Evolutionary conservation across 2,113 vertebrate genomes (phyloP).

Genomic region (Ahaetulla prasina): DNA sequence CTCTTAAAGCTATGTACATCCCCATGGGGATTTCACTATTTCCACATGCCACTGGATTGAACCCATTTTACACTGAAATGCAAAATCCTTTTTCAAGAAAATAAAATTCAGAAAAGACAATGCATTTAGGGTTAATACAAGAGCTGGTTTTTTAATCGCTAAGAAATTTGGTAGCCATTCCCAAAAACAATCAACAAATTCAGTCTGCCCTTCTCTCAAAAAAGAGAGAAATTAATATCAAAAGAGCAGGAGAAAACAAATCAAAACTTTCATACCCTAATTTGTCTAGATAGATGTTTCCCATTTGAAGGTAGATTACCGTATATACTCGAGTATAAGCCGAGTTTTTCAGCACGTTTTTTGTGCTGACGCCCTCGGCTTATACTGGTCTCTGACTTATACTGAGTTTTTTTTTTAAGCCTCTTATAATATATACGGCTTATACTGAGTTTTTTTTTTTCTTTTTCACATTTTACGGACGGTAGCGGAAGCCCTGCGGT

Average conservation of each 20-base stretch:
- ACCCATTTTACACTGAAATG: background rate
- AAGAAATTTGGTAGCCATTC: background rate
- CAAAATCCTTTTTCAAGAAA: background rate
- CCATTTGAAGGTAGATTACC: background rate
- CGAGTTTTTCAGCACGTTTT: too few species aligned
- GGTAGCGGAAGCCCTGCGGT: too few species aligned
- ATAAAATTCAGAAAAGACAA: constrained; percentile 11
- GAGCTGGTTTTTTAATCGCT: background rate
- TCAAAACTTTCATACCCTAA: background rate
- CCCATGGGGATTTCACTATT: background rate
- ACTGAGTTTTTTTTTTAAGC: too few species aligned
- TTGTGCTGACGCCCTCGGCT: too few species aligned
- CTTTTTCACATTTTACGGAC: too few species aligned
- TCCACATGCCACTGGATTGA: background rate
- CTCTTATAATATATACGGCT: too few species aligned
- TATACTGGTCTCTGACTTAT: too few species aligned
- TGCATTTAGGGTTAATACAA: background rate
- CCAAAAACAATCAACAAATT: background rate
- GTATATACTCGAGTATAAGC: too few species aligned
- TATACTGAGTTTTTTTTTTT: too few species aligned
- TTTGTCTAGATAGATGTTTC: background rate
- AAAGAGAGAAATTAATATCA: background rate
- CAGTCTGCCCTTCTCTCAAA: background rate
- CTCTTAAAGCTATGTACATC: background rate
- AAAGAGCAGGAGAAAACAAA: background rate